Conservation (phyloP, 2,888 invertebrate species). For the Meghimatium bilineatum region DNA sequence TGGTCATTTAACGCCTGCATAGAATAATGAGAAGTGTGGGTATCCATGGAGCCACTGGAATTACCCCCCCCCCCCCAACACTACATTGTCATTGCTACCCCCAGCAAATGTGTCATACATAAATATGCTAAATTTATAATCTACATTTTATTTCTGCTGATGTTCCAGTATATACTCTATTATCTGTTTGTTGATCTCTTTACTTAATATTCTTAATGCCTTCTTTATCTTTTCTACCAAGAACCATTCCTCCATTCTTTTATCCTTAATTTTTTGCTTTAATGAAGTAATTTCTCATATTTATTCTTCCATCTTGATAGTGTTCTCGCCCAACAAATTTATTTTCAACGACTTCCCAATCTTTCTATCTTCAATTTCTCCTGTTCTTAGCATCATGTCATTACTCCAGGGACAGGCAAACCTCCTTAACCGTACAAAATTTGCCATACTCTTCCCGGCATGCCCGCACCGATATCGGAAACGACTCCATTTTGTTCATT, state of each 20-base stretch:
- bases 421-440: constrained; percentile 42
- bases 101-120: no score
- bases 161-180: no score
- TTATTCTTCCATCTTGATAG: not conserved
- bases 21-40: no score
- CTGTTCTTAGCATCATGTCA: constrained; percentile 29
- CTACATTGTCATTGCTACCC: no score
- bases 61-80: no score
- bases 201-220: no score
- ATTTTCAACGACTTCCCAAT: not conserved
- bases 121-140: no score
- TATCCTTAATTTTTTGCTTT: not conserved
- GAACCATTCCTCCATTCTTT: not conserved
- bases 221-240: not conserved
- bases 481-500: constrained; percentile 50
- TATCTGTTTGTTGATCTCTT: no score
- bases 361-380: constrained; percentile 11
- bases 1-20: no score
- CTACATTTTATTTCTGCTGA: no score
- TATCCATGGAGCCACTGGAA: no score
- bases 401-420: constrained; percentile 37
- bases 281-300: not conserved
- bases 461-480: constrained; percentile 41
- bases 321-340: constrained; percentile 5
- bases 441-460: constrained; percentile 38